Conservation (phyloP, 2,113 vertebrate species). For the Tinamus guttatus region DNA sequence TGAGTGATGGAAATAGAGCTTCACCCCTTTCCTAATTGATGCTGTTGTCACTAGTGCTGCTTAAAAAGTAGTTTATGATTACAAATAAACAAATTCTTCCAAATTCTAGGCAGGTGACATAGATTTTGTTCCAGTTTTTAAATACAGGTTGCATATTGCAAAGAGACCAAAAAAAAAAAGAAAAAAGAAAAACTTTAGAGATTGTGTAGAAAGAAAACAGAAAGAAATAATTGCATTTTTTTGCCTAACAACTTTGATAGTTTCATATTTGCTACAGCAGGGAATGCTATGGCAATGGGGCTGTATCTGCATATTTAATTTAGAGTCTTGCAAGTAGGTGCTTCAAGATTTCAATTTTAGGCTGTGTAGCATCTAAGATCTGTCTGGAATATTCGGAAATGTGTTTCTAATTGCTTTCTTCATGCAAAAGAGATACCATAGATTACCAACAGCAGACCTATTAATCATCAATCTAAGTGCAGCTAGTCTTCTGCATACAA, state of each 20-base stretch:
- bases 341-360: slow-evolving; percentile 73
- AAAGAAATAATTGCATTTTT: slow-evolving; percentile 29
- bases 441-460: slow-evolving; percentile 74
- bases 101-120: not conserved
- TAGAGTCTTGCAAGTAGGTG: slow-evolving; percentile 16
- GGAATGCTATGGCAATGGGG: not conserved
- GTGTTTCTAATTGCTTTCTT: slow-evolving; percentile 81
- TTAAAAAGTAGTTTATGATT: not conserved
- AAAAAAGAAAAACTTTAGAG: not conserved
- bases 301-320: slow-evolving; percentile 35
- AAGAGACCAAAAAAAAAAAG: not conserved
- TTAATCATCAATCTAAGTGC: slow-evolving; percentile 79
- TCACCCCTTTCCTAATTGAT: not conserved
- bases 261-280: not conserved
- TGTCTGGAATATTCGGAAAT: slow-evolving; percentile 72
- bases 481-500: slow-evolving; percentile 69
- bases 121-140: not conserved
- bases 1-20: not conserved
- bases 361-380: slow-evolving; percentile 48
- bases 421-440: slow-evolving; percentile 78
- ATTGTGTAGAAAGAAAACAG: slow-evolving; percentile 13
- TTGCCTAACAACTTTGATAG: not conserved
- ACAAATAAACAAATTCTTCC: not conserved
- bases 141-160: not conserved
- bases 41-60: not conserved